Evolutionary conservation across 2,888 invertebrate species (phyloP), one percentile per base, ranked within the genome.

Genomic region (Amphimallon solstitiale): DNA sequence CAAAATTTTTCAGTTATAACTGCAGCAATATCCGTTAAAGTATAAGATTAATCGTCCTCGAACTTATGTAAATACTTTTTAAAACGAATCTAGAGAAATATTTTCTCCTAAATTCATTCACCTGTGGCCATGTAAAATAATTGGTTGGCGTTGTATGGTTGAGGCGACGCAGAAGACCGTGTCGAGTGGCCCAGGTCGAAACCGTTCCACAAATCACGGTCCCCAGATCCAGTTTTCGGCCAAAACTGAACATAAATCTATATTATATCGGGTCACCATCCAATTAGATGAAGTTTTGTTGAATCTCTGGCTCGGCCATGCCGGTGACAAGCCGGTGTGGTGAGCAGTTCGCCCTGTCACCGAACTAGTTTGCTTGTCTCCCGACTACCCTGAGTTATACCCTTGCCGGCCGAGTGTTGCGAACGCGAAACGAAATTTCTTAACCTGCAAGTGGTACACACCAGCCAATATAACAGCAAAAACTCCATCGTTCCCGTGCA

Each of bases 201-300:
- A 70, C 71, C 71, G 77, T 73, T 74, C 74, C 74, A 80, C 79
- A 80, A 80, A 80, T 80, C 80, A 80, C 77, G 71, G 69, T 37
- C 63, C 70, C 72, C 72, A 70, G 74, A 77, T 77, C 78, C 78
- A 78, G 76, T 79, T 79, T 78, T 78, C 74, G 73, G 72, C 77
- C 74, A 78, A 80, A 79, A 79, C 77, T 77, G 74, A 74, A 78
- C 79, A 81, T 81, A 81, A 81, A 81, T 81, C 79, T 79, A 79
- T 80, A 81, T 81, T 79, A 80, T 80, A 81, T 81, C 80, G 78
- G 77, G 75, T 73, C 74, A 74, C 77, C 76, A 74, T 76, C 77
- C 80, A 80, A 81, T 81, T 81, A 81, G 80, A 80, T 78, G 74
- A 76, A 76, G 78, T 77, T 77, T 78, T 77, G 77, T 79, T 75